Evolutionary conservation across 2,113 vertebrate genomes (phyloP), one percentile per base, ranked within the genome.

Genomic region (Trochalopteron elliotii): DNA sequence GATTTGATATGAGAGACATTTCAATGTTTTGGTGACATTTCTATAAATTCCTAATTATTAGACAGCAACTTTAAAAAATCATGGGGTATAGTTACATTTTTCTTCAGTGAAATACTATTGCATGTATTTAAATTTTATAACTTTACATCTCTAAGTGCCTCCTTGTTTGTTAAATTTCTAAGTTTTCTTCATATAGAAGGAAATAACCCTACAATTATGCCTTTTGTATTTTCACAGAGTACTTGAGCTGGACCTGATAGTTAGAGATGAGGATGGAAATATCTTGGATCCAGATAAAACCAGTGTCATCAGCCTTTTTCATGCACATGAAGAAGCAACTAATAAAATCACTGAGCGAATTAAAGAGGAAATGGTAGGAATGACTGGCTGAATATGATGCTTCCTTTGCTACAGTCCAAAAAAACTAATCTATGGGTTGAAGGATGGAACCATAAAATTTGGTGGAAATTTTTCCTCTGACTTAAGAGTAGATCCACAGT

Each of bases 251-350:
- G 99, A 99, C 96, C 97, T 99, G 55, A 99, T 98, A 89, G 99
- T 99, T 52, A 98, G 99, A 89, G 99, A 99, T 63, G 98, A 98
- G 45, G 97, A 99, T 40, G 99, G 99, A 27, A 99, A 99, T 97
- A 99, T 99, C 87, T 92, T 99, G 96, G 99, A 99, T 78, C 99
- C 99, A 11, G 99, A 99, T 68, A 98, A 98, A 78, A 99, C 99
- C 67, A 99, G 98, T 18, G 98, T 99, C 92, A 99, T 99, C 96
- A 99, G 99, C 93, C 97, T 99, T 47, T 99, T 99, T 90, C 98
- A 99, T 55, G 99, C 99, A 22, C 99, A 99, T 2, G 98, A 99
- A 93, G 98, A 99, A 61, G 99, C 99, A 0, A 99, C 99, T 1
- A 86, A 98, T 55, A 99, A 99, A 98, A 98, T 99, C 90, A 98